Conservation (phyloP, 2,888 invertebrate genomes). For the Nemurella pictetii region DNA sequence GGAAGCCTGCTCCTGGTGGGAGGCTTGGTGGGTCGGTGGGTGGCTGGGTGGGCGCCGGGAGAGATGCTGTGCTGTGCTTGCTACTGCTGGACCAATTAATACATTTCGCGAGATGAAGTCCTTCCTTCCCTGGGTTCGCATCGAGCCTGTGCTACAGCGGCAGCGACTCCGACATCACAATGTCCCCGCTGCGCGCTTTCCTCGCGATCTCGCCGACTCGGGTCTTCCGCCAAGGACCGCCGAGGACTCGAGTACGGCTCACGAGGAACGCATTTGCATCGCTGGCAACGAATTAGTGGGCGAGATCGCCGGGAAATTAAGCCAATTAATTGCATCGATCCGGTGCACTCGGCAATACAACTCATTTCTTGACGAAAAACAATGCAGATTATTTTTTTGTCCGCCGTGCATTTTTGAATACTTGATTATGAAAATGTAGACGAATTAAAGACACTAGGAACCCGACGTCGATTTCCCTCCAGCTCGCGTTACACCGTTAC, state of each 20-base stretch:
- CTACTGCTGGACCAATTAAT: constrained; percentile 43
- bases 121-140: constrained; percentile 36
- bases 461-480: too few species aligned
- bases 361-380: background rate
- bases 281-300: background rate
- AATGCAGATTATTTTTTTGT: background rate
- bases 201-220: background rate
- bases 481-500: background rate
- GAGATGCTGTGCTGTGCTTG: constrained; percentile 36
- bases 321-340: background rate
- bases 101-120: constrained; percentile 43
- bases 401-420: background rate
- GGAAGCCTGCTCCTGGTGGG: too few species aligned
- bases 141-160: background rate
- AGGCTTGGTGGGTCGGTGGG: too few species aligned
- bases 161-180: constrained; percentile 31
- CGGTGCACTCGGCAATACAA: background rate
- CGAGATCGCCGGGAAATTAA: background rate
- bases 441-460: too few species aligned
- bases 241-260: background rate
- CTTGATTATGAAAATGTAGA: background rate
- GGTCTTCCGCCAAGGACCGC: background rate
- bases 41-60: background rate
- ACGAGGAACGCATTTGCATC: background rate
- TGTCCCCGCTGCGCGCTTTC: constrained; percentile 12